Evolutionary conservation across 2,797 vertebrate species (phyloP), one percentile per base, ranked within the genome.

Genomic region (Heteromormyrus szaboi): DNA sequence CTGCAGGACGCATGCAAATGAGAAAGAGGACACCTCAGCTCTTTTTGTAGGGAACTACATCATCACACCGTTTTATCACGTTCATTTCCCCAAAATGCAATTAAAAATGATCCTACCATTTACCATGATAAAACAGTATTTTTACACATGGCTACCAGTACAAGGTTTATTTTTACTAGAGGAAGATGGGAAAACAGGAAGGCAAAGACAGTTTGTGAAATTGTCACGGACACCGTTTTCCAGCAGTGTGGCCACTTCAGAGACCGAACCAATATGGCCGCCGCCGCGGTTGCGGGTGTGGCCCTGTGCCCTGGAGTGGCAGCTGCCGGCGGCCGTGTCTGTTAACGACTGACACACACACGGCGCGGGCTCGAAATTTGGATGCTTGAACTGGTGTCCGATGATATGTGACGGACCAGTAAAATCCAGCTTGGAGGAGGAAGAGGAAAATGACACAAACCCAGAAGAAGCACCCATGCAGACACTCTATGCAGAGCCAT

Each of bases 381-480:
- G 8, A 51, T 72, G 88, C 25, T 86, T 76, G 56, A 51, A 7
- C 50, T 46, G 65, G 25, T 89, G 88, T 76, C 83, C 33, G 8
- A 50, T 72, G 84, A 86, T 62, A 46, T 12, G 44, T 8, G 88
- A 53, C 19, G 62, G 19, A 59, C 85, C 84, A 89, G 37, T 50
- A 76, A 25, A 86, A 17, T 65, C 62, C 81, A 68, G 59, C n/a
- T 17, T 72, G 83, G 22, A 51, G 44, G 48, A 76, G 46, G 65
- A 33, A 41, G 56, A 86, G 19, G 53, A 25, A 33, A 68, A 68
- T 5, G 25, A 33, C 25, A 53, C 84, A 85, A 53, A 14, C 84
- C 59, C 33, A 51, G 62, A 12, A 88, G 87, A 44, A 53, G 68
- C 68, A 88, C 87, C 65, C 59, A 93, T 92, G 91, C 92, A 92